These are phyloP conservation scores for Sinhomidia bicolor DNA, from an alignment of 2,888 invertebrate species.

Conservation along the genomic window DNA sequence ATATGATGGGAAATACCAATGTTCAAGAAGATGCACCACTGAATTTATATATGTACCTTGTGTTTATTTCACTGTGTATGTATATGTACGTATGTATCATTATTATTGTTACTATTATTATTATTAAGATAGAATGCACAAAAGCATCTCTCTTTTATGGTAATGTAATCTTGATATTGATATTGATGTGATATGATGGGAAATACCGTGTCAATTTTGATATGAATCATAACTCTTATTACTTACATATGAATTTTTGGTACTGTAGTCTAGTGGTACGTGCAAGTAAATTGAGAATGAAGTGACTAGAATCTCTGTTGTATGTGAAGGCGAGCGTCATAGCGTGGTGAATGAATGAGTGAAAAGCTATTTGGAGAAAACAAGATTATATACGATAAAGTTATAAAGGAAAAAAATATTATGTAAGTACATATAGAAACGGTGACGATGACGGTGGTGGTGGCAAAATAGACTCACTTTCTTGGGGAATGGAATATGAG, in stretches of 20 bases:
- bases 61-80: too few relatives aligned
- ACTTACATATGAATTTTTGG: too few relatives aligned
- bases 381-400: constrained; percentile 40
- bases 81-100: too few relatives aligned
- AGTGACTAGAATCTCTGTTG: constrained; percentile 56
- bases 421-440: too few relatives aligned
- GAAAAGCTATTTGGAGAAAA: constrained; percentile 37
- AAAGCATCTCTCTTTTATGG: constrained; percentile 37
- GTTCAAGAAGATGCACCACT: too few relatives aligned
- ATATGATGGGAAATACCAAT: constrained; percentile 58
- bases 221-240: constrained; percentile 62
- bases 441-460: background rate
- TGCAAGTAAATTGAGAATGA: constrained; percentile 49
- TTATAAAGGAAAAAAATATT: too few relatives aligned
- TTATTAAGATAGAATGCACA: background rate
- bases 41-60: too few relatives aligned
- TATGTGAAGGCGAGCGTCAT: constrained; percentile 26
- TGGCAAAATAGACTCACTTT: background rate
- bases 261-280: too few relatives aligned
- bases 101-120: too few relatives aligned
- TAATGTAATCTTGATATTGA: constrained; percentile 66
- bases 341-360: constrained; percentile 34
- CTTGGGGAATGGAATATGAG: background rate
- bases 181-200: constrained; percentile 65
- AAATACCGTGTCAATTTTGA: constrained; percentile 64